Conservation (phyloP, 30 jellyfish, hydroid and myxozoan genomes). For the Aurelia aurita complex sp. Pacific region DNA sequence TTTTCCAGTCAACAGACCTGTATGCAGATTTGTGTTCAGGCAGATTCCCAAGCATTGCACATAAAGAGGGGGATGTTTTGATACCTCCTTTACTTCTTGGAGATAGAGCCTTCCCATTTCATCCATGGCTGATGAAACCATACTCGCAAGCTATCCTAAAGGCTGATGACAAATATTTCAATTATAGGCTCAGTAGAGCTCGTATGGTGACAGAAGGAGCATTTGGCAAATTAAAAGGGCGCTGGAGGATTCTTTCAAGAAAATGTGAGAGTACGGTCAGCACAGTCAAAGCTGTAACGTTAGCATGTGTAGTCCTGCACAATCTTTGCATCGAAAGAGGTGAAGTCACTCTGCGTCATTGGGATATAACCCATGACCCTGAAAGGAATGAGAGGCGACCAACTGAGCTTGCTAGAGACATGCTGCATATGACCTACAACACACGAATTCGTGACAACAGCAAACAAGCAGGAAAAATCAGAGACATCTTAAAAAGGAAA, state of each 20-base stretch:
- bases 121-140: conserved; percentile 10
- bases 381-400: conserved; percentile 18
- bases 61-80: no score
- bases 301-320: not conserved
- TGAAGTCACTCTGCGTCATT: conserved; percentile 12
- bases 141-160: not conserved
- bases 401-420: not conserved
- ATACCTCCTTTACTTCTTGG: not conserved
- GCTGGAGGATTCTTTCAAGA: conserved; percentile 27
- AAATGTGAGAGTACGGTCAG: conserved; percentile 20
- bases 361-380: conserved; percentile 18
- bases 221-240: conserved; percentile 28
- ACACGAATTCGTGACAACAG: conserved; percentile 2
- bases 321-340: conserved; percentile 39
- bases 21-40: no score
- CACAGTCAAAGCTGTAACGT: no score
- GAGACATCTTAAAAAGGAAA: not conserved
- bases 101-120: conserved; percentile 12
- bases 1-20: no score
- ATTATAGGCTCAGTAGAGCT: conserved; percentile 28
- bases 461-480: conserved; percentile 11
- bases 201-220: conserved; percentile 20
- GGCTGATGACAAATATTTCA: conserved; percentile 1
- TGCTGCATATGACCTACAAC: conserved; percentile 16
- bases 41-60: no score